These are phyloP conservation scores for Trisateles emortualis DNA, from an alignment of 2,888 invertebrate genomes.

Conservation along the genomic window DNA sequence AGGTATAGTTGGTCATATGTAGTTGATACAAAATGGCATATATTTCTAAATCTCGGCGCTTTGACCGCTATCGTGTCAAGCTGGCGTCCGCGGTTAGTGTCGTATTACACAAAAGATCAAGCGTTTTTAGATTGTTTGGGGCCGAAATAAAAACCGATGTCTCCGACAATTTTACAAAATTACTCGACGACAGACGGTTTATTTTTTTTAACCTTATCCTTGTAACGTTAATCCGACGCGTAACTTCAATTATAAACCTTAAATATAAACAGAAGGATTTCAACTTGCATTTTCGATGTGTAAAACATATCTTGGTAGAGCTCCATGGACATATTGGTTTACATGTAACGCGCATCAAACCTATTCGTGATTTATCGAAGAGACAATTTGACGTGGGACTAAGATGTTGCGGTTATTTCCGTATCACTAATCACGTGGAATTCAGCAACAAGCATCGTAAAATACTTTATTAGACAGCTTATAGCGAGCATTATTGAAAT, in stretches of 20 bases:
- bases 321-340: slow-evolving; percentile 70
- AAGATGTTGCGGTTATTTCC: slow-evolving; percentile 67
- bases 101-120: slow-evolving; percentile 81
- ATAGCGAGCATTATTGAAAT: slow-evolving; percentile 39
- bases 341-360: slow-evolving; percentile 67
- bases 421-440: slow-evolving; percentile 62
- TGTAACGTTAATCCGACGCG: slow-evolving; percentile 32
- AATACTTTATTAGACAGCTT: slow-evolving; percentile 42
- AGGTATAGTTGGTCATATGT: no score
- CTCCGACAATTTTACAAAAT: slow-evolving; percentile 78
- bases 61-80: slow-evolving; percentile 63
- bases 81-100: slow-evolving; percentile 71
- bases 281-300: slow-evolving; percentile 42
- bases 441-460: slow-evolving; percentile 57
- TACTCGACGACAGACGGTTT: slow-evolving; percentile 67
- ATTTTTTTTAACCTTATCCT: slow-evolving; percentile 33
- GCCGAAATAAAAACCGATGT: slow-evolving; percentile 79
- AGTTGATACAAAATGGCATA: slow-evolving; percentile 51
- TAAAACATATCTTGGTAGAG: slow-evolving; percentile 56
- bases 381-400: slow-evolving; percentile 73
- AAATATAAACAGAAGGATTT: slow-evolving; percentile 46
- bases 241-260: slow-evolving; percentile 59
- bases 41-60: slow-evolving; percentile 61
- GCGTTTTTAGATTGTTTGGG: slow-evolving; percentile 72
- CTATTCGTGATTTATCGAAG: slow-evolving; percentile 68